Conservation (phyloP, 2,113 vertebrate species). For the Phrynocephalus versicolor region DNA sequence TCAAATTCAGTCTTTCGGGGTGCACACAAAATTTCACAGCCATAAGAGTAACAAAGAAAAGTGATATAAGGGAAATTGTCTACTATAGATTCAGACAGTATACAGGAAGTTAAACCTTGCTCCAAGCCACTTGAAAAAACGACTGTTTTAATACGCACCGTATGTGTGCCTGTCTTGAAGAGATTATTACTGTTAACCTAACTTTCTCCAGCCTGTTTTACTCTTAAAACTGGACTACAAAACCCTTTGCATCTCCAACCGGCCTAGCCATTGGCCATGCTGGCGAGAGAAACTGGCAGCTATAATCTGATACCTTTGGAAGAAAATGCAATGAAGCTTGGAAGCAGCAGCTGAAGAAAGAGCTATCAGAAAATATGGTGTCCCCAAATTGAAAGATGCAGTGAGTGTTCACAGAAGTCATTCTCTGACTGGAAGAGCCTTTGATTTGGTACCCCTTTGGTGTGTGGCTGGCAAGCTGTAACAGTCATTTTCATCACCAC, state of each 20-base stretch:
- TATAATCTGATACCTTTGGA: background rate
- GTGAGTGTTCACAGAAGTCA: background rate
- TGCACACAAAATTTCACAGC: background rate
- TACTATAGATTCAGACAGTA: background rate
- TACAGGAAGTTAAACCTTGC: background rate
- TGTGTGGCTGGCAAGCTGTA: constrained; percentile 41
- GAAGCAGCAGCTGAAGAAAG: background rate
- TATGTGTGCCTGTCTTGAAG: background rate
- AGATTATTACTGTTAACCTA: background rate
- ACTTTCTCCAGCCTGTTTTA: background rate
- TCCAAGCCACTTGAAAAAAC: background rate
- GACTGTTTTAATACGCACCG: background rate
- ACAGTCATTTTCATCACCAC: background rate
- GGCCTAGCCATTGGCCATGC: background rate
- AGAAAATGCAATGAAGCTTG: background rate
- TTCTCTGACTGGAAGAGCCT: background rate
- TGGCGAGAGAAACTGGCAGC: background rate
- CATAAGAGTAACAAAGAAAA: background rate
- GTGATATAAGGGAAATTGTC: background rate
- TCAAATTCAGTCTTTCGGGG: constrained; percentile 22
- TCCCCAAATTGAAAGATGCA: background rate
- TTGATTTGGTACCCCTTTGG: background rate
- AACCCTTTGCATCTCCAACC: background rate
- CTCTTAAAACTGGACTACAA: background rate
- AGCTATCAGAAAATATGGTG: no score